Evolutionary conservation across 92 coral and sea anemone species (phyloP).

Genomic region (Zoanthus sociatus): DNA sequence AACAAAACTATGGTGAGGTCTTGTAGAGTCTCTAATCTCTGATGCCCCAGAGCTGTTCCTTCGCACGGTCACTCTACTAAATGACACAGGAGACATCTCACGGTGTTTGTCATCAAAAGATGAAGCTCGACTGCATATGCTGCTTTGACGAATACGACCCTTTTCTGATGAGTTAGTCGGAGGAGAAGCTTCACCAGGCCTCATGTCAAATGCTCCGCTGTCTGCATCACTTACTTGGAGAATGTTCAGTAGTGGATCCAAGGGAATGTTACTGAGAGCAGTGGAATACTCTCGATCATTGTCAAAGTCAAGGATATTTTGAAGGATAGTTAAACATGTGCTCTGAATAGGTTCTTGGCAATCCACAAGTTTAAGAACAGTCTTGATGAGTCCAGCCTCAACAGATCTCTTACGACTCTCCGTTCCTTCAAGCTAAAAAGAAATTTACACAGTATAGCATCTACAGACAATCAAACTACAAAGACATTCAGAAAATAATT

Average conservation of each 20-base stretch:
- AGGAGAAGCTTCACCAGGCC: constrained; percentile 82
- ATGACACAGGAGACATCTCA: constrained; percentile 67
- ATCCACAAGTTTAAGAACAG: constrained; percentile 90
- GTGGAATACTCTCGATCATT: constrained; percentile 94
- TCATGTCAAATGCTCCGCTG: constrained; percentile 85
- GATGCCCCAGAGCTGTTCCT: constrained; percentile 88
- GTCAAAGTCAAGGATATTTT: constrained; percentile 93
- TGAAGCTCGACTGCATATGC: constrained; percentile 79
- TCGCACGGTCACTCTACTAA: constrained; percentile 56
- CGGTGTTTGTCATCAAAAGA: constrained; percentile 76
- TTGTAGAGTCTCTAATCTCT: constrained; percentile 67
- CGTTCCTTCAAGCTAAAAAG: constrained; percentile 90
- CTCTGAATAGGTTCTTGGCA: constrained; percentile 94
- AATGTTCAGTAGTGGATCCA: constrained; percentile 88
- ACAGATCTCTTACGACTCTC: constrained; percentile 97
- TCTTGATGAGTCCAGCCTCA: constrained; percentile 94
- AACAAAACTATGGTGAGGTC: constrained; percentile 30
- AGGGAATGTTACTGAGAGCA: constrained; percentile 89
- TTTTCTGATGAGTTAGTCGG: constrained; percentile 56
- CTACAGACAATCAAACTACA: too few species aligned
- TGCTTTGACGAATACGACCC: constrained; percentile 70
- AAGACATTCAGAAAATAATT: too few species aligned
- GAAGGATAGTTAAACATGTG: constrained; percentile 90
- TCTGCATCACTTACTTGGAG: constrained; percentile 83
- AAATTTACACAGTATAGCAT: not conserved